Evolutionary conservation across 2,888 invertebrate genomes (phyloP).

Genomic region (Frankliniella intonsa): DNA sequence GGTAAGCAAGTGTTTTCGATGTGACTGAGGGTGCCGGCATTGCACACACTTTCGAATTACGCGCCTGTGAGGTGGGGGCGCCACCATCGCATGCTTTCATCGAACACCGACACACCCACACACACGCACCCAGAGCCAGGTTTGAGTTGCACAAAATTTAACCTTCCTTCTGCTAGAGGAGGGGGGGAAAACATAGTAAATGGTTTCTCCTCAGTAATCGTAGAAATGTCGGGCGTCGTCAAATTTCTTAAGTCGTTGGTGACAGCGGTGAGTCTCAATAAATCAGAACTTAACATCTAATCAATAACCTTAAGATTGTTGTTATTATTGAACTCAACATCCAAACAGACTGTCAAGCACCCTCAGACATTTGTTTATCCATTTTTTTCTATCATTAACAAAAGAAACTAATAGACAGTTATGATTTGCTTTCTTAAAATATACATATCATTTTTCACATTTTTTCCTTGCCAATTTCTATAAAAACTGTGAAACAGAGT

Average conservation of each 20-base stretch:
- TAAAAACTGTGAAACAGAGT: neutral
- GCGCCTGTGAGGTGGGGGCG: too few relatives aligned
- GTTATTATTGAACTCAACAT: neutral
- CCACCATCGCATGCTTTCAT: too few relatives aligned
- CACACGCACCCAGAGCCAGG: neutral
- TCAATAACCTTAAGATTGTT: neutral
- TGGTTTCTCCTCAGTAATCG: neutral
- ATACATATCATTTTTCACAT: neutral
- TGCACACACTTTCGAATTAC: too few relatives aligned
- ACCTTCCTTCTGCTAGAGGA: constrained; percentile 9
- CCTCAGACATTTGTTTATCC: neutral
- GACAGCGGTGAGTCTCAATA: neutral
- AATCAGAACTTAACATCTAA: too few relatives aligned
- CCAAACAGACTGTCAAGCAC: neutral
- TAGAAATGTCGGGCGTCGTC: neutral
- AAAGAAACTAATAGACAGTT: neutral
- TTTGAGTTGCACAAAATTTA: constrained; percentile 1
- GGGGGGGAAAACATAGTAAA: neutral
- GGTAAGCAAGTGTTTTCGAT: too few relatives aligned
- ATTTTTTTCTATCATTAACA: neutral
- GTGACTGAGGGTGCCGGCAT: too few relatives aligned
- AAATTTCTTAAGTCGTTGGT: constrained; percentile 13
- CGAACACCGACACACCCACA: neutral
- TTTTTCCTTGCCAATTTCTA: neutral
- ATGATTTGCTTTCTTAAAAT: neutral